These are phyloP conservation scores for Dendrophyllia cribrosa DNA, from an alignment of 64 coral and sea anemone species.

Conservation along the genomic window DNA sequence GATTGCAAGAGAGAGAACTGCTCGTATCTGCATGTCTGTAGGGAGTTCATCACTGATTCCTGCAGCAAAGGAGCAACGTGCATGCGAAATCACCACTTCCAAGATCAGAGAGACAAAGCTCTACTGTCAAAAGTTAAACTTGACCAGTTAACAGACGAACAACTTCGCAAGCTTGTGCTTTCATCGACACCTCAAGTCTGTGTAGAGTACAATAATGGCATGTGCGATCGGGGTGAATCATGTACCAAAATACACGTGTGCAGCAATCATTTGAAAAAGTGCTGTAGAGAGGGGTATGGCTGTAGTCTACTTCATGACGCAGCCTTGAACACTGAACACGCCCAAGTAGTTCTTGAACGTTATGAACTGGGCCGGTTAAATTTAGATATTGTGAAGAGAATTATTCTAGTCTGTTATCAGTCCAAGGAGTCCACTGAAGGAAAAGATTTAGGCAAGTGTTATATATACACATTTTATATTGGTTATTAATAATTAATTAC, in stretches of 20 bases:
- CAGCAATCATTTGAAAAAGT: slow-evolving; percentile 23
- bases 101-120: slow-evolving; percentile 43
- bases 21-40: slow-evolving; percentile 70
- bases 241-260: slow-evolving; percentile 54
- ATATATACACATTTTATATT: no score
- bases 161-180: slow-evolving; percentile 29
- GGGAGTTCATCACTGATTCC: slow-evolving; percentile 50
- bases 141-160: slow-evolving; percentile 50
- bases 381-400: neutral
- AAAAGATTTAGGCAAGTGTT: neutral
- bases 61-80: slow-evolving; percentile 55
- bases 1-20: slow-evolving; percentile 44
- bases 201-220: slow-evolving; percentile 54
- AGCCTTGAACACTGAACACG: neutral
- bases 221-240: slow-evolving; percentile 3
- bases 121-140: slow-evolving; percentile 34
- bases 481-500: no score
- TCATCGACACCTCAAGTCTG: slow-evolving; percentile 65
- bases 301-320: slow-evolving; percentile 23
- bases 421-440: neutral
- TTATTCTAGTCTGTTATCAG: slow-evolving; percentile 22
- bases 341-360: slow-evolving; percentile 9
- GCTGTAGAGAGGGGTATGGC: neutral
- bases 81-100: slow-evolving; percentile 47
- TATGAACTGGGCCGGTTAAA: neutral